Evolutionary conservation across 2,797 vertebrate species (phyloP), one percentile per base, ranked within the genome.

Genomic region (Anabacerthia variegaticeps): DNA sequence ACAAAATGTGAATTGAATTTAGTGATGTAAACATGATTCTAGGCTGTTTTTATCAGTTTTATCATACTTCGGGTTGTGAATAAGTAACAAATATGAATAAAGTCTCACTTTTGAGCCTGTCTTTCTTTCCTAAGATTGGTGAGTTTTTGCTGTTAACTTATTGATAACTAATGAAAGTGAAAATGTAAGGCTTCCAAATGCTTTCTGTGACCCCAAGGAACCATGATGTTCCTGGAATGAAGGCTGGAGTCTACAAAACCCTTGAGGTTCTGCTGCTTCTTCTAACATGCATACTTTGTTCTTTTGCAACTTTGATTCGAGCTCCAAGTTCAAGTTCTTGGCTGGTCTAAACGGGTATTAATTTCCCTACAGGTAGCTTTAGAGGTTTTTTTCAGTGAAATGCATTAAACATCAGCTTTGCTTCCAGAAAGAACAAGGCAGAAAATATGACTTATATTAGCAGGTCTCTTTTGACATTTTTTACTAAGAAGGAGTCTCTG

Each of bases 41-140:
- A 97, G 95, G 76, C 79, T 95, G 96, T 79, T 97, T 98, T 97
- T 97, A 97, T 97, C 93, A 92, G 91, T 98, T 98, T 97, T 97
- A 98, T 95, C 95, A 96, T 96, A 97, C 66, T 96, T 96, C 27
- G 39, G 65, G 94, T 97, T 97, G 97, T 98, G 96, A 96, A 95
- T 95, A 96, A 97, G 95, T 97, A 97, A 95, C 89, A 91, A 96
- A 96, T 93, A 95, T 19, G 73, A 98, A 98, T 98, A 98, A 98
- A 98, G 97, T 92, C 74, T 97, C 95, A 96, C 92, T 97, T 98
- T 98, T 96, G 92, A 97, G 75, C 82, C 83, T 94, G 61, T 85
- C 41, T 95, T 65, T 87, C 89, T 82, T 89, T 96, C 51, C 26
- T 88, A 87, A 90, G 61, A 36, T 73, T 43, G 77, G 20, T 80